These are phyloP conservation scores for Petrocephalus microphthalmus DNA, from an alignment of 2,113 vertebrate genomes.

Conservation along the genomic window DNA sequence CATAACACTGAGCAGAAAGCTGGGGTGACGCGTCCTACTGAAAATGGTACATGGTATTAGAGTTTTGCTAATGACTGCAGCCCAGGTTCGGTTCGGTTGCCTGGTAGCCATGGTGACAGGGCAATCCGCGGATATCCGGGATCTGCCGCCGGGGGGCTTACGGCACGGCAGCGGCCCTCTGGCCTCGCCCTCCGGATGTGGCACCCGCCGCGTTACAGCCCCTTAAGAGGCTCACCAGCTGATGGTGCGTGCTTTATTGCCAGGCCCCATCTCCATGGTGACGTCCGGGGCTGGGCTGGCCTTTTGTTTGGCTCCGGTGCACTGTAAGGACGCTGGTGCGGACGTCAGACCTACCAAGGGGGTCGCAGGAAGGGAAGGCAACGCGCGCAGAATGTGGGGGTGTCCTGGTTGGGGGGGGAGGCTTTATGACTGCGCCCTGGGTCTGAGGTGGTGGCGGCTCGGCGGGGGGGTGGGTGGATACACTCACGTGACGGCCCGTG, in stretches of 20 bases:
- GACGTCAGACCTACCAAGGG: conserved; percentile 14
- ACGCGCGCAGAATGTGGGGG: background rate
- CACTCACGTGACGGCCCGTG: background rate
- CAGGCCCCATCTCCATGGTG: conserved; percentile 55
- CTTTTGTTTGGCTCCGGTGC: conserved; percentile 48
- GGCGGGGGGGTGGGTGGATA: too few relatives aligned
- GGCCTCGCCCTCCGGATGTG: conserved; percentile 9
- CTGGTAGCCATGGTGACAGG: background rate
- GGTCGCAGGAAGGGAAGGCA: conserved; percentile 8
- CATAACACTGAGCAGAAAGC: background rate
- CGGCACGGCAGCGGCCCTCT: background rate
- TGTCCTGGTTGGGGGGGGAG: background rate
- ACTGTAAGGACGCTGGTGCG: conserved; percentile 21
- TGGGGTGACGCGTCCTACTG: background rate
- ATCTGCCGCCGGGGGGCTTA: background rate
- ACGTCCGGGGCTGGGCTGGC: conserved; percentile 53
- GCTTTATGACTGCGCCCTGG: background rate
- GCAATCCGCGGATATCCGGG: background rate
- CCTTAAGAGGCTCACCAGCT: conserved; percentile 31
- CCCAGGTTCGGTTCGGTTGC: background rate
- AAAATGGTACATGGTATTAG: background rate
- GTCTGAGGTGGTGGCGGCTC: background rate
- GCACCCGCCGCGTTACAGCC: conserved; percentile 22
- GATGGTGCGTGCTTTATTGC: conserved; percentile 51
- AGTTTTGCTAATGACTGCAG: background rate